Conservation (phyloP, 2,888 invertebrate genomes). For the Platypus cylindrus region DNA sequence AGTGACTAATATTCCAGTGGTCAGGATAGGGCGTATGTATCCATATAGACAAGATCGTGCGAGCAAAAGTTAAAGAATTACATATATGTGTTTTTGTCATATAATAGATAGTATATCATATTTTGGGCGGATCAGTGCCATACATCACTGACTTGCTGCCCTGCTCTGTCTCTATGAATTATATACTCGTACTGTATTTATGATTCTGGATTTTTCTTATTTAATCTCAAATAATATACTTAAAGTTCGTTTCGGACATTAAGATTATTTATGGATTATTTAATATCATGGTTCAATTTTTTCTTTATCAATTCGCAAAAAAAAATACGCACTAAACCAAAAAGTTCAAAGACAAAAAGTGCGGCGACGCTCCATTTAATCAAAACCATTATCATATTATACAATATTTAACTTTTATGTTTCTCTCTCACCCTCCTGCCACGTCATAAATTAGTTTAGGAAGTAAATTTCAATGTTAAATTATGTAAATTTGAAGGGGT, state of each 20-base stretch:
- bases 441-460: constrained; percentile 34
- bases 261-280: constrained; percentile 14
- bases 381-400: no score
- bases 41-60: no score
- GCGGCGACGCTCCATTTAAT: no score
- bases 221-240: no score
- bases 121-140: constrained; percentile 28
- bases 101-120: constrained; percentile 37
- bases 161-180: constrained; percentile 22
- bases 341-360: not conserved
- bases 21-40: constrained; percentile 26
- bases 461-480: constrained; percentile 37
- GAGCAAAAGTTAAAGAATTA: constrained; percentile 31
- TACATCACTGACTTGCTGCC: constrained; percentile 31
- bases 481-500: constrained; percentile 35
- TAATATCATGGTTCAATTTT: no score
- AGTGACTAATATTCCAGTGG: no score
- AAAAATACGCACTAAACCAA: no score
- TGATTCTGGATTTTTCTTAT: no score
- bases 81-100: constrained; percentile 37
- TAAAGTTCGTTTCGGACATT: constrained; percentile 11
- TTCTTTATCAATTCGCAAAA: no score
- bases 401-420: constrained; percentile 29
- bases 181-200: no score
- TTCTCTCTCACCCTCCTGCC: constrained; percentile 33